Conservation (phyloP, 2,113 vertebrate species). For the Dasyornis broadbenti region DNA sequence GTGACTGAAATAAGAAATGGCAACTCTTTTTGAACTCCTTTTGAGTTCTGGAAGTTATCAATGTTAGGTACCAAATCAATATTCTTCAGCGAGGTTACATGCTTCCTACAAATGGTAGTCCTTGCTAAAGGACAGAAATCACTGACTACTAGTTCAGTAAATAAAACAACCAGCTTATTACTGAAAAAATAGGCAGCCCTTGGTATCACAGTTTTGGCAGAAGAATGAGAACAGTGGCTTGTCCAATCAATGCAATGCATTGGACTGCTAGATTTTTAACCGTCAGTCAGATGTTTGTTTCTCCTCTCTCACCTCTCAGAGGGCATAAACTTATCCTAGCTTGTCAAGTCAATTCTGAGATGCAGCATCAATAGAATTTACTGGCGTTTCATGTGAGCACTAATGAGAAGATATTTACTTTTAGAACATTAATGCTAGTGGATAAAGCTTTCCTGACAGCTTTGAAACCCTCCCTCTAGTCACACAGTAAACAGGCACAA, state of each 20-base stretch:
- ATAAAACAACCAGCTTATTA: background rate
- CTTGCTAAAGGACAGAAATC: background rate
- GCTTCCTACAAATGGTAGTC: background rate
- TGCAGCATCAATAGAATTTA: background rate
- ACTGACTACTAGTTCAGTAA: background rate
- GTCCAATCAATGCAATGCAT: background rate
- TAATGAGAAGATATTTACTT: background rate
- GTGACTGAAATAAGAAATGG: background rate
- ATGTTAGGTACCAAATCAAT: background rate
- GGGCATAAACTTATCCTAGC: background rate
- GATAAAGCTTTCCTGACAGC: background rate
- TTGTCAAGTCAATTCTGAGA: background rate
- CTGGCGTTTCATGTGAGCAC: background rate
- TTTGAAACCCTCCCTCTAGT: background rate
- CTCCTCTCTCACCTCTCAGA: background rate
- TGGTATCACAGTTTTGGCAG: background rate
- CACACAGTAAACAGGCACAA: background rate
- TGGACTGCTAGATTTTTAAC: background rate
- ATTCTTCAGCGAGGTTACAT: background rate
- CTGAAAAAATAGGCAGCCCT: background rate
- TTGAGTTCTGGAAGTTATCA: background rate
- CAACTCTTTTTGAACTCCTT: background rate
- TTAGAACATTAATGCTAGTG: constrained; percentile 4
- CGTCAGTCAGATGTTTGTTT: background rate
- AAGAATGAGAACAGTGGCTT: background rate